Percentiles rank a stretch among this genome's conserved stretches.
phyloP scores from a whole-genome alignment of 2,797 vertebrate genomes.

The Hephaestus fuliginosus region DNA sequence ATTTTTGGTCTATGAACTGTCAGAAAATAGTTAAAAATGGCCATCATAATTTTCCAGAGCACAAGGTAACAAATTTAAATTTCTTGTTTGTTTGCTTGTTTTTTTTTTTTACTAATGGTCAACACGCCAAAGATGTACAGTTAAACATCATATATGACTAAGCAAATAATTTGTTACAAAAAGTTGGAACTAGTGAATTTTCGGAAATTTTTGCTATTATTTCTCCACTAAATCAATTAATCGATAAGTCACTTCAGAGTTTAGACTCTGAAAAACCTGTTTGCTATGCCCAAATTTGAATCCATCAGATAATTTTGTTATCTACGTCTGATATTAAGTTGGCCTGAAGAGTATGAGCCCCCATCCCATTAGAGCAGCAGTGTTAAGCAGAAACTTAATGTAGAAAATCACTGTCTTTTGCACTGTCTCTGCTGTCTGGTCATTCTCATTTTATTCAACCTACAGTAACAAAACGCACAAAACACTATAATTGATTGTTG shows the following conservation, averaged over 20 bases:
- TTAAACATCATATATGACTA: neutral
- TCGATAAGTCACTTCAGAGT: too few relatives aligned
- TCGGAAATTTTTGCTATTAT: neutral
- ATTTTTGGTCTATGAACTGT: too few relatives aligned
- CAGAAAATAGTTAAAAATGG: too few relatives aligned
- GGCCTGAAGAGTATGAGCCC: neutral
- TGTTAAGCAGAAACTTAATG: neutral
- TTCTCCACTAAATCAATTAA: neutral
- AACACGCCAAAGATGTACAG: neutral
- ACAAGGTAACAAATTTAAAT: neutral
- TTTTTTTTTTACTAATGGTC: neutral
- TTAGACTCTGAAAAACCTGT: neutral
- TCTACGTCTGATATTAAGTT: neutral
- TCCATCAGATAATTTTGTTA: neutral
- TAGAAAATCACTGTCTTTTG: neutral
- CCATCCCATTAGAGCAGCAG: neutral
- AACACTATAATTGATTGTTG: neutral
- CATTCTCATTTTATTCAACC: conserved; percentile 13
- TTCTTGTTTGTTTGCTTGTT: neutral
- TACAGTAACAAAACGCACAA: neutral
- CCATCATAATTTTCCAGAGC: too few relatives aligned
- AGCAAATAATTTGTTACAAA: too few relatives aligned
- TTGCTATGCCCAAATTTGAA: neutral
- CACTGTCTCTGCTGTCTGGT: conserved; percentile 18
- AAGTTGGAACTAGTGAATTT: neutral